Evolutionary conservation across 2,797 vertebrate species (phyloP).

Genomic region (Sebastes hubbsi): DNA sequence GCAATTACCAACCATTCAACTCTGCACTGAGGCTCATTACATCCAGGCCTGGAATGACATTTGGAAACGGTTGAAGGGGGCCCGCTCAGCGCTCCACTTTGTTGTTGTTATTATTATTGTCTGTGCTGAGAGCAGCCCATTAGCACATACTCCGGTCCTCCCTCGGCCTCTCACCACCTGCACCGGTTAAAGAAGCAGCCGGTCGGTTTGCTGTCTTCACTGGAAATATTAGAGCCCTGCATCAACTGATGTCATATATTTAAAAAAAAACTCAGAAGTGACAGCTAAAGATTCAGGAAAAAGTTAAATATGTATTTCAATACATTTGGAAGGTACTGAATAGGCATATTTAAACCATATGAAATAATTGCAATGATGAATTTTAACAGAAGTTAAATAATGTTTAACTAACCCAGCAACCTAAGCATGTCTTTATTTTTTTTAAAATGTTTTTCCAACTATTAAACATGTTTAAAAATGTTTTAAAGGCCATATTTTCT

Average conservation of each 20-base stretch:
- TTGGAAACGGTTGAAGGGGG: constrained; percentile 75
- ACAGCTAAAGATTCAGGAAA: not conserved
- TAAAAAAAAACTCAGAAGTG: not conserved
- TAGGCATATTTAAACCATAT: not conserved
- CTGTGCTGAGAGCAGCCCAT: constrained; percentile 58
- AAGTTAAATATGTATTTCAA: not conserved
- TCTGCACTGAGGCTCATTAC: constrained; percentile 70
- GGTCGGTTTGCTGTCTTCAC: not conserved
- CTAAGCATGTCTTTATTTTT: no score
- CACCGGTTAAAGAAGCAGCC: not conserved
- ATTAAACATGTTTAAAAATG: not conserved
- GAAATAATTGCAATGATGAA: not conserved
- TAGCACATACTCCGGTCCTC: constrained; percentile 34
- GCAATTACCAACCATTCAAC: constrained; percentile 71
- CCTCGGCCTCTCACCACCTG: constrained; percentile 46
- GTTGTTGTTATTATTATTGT: constrained; percentile 76
- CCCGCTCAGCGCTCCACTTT: constrained; percentile 59
- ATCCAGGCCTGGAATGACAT: constrained; percentile 72
- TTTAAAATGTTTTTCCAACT: not conserved
- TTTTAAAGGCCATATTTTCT: not conserved
- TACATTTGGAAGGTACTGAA: not conserved
- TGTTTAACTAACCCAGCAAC: not conserved
- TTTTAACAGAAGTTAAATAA: not conserved
- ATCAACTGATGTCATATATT: not conserved
- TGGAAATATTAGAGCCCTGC: not conserved